Conservation (phyloP, 2,797 vertebrate genomes). For the Poeciliopsis turneri region DNA sequence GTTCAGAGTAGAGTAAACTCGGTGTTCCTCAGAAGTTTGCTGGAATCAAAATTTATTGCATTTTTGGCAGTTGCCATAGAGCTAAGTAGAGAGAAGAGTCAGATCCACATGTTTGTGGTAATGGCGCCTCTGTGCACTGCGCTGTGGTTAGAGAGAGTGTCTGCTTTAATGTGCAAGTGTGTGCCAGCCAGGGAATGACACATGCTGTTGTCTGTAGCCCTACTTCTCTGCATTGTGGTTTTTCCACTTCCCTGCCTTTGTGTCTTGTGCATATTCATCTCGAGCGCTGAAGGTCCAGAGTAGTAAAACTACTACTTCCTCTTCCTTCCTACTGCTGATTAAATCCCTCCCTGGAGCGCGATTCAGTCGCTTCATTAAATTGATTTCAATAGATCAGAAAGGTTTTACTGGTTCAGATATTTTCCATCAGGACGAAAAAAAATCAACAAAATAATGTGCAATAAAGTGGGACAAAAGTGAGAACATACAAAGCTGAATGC, state of each 20-base stretch:
- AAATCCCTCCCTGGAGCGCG: constrained; percentile 53
- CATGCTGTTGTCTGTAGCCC: not conserved
- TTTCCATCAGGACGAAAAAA: constrained; percentile 37
- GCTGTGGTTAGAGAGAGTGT: not conserved
- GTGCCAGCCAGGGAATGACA: not conserved
- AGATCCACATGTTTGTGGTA: constrained; percentile 15
- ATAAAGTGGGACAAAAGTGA: constrained; percentile 7
- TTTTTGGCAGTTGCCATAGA: constrained; percentile 20
- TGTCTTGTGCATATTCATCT: constrained; percentile 34
- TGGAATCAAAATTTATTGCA: constrained; percentile 2
- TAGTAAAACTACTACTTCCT: constrained; percentile 20
- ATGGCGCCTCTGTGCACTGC: constrained; percentile 1
- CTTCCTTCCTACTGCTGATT: constrained; percentile 32
- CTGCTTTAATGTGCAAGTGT: constrained; percentile 3
- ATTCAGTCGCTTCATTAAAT: constrained; percentile 36
- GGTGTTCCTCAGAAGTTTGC: constrained; percentile 18
- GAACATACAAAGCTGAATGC: constrained; percentile 14
- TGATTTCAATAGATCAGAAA: constrained; percentile 50
- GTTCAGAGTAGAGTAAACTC: constrained; percentile 17
- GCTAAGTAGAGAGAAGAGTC: constrained; percentile 1
- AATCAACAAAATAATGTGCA: constrained; percentile 10
- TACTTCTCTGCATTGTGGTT: not conserved
- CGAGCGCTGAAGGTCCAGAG: constrained; percentile 8
- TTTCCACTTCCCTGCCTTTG: constrained; percentile 26
- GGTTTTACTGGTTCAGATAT: constrained; percentile 22